Evolutionary conservation across 2,113 vertebrate species (phyloP).

Genomic region (Burhinus bistriatus): DNA sequence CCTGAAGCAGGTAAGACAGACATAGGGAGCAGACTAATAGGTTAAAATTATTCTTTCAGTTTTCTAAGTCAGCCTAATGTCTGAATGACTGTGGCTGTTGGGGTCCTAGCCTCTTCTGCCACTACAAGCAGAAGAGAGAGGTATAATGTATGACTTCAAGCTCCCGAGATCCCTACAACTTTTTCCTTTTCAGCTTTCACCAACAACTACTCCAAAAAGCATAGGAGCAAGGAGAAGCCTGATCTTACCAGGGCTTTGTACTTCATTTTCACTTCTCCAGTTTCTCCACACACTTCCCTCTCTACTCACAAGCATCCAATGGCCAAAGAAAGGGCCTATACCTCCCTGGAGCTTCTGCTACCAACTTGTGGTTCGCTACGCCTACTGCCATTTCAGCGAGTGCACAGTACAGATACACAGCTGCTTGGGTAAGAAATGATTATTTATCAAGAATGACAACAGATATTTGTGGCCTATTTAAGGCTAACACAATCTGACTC

Average conservation of each 20-base stretch:
- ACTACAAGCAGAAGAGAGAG: accelerated
- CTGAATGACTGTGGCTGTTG: neutral
- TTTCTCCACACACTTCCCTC: neutral
- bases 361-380: neutral
- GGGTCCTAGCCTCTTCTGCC: neutral
- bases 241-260: neutral
- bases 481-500: neutral
- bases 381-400: neutral
- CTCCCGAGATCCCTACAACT: neutral
- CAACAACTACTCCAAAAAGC: neutral
- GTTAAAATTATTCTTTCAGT: neutral
- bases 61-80: neutral
- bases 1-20: neutral
- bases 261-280: neutral
- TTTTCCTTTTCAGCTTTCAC: neutral
- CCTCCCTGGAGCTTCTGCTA: neutral
- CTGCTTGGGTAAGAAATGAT: neutral
- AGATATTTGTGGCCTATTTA: neutral
- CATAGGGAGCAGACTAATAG: neutral
- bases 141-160: neutral
- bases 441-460: neutral
- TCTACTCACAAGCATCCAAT: neutral
- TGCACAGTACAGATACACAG: neutral
- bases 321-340: neutral
- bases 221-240: neutral